These are phyloP conservation scores for Hydrozoanthus tunicans DNA, from an alignment of 64 coral and sea anemone genomes.

Conservation along the genomic window DNA sequence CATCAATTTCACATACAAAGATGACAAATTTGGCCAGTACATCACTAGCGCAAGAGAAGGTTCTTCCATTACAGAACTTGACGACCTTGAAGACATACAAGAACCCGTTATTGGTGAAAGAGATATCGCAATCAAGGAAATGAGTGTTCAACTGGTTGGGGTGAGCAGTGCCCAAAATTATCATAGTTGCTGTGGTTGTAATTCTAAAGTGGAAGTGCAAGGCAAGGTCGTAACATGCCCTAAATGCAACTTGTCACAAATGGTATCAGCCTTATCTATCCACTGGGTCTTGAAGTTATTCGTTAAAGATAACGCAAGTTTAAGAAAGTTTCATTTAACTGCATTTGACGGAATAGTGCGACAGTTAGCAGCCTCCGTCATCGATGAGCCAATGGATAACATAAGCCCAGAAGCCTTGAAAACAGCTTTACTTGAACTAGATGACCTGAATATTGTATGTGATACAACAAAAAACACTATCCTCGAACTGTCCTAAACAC, in stretches of 20 bases:
- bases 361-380: conserved; percentile 1
- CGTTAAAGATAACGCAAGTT: conserved; percentile 29
- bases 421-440: conserved; percentile 20
- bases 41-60: conserved; percentile 12
- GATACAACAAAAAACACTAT: conserved; percentile 23
- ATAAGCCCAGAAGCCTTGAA: background rate
- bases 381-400: conserved; percentile 2
- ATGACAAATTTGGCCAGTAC: conserved; percentile 31
- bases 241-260: conserved; percentile 26
- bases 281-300: conserved; percentile 39
- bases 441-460: background rate
- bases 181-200: conserved; percentile 28
- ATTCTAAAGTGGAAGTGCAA: conserved; percentile 7
- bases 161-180: conserved; percentile 10
- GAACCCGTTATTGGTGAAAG: conserved; percentile 1
- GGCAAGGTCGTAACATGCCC: conserved; percentile 13
- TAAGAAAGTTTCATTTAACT: conserved; percentile 23
- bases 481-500: conserved; percentile 18
- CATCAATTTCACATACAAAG: conserved; percentile 61
- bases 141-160: background rate
- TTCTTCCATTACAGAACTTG: conserved; percentile 26
- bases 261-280: conserved; percentile 24
- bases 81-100: background rate
- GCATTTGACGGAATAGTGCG: conserved; percentile 22
- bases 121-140: background rate